Conservation (phyloP, 2,888 invertebrate species). For the Mythimna pallens region DNA sequence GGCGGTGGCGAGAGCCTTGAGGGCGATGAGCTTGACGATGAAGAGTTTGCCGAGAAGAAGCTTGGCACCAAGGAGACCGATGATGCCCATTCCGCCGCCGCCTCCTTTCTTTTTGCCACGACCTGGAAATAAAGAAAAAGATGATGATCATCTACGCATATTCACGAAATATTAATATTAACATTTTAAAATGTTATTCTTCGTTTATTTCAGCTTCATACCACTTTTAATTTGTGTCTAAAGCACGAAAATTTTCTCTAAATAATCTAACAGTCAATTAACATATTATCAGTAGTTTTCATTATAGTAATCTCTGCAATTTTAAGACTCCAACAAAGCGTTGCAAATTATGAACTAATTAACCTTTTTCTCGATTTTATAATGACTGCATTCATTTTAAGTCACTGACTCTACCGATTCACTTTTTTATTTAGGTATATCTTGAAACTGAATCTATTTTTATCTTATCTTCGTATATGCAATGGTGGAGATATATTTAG, state of each 20-base stretch:
- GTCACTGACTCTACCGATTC: slow-evolving; percentile 22
- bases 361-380: slow-evolving; percentile 33
- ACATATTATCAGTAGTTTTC: not conserved
- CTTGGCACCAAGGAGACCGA: slow-evolving; percentile 91
- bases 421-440: slow-evolving; percentile 31
- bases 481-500: too few species aligned
- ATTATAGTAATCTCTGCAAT: slow-evolving; percentile 4
- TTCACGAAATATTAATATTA: too few species aligned
- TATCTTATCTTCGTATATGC: not conserved
- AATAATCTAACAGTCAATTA: slow-evolving; percentile 14
- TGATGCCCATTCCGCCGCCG: slow-evolving; percentile 92
- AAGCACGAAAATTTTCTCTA: not conserved
- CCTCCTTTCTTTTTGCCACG: slow-evolving; percentile 93
- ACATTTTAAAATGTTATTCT: too few species aligned
- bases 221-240: not conserved
- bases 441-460: not conserved
- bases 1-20: slow-evolving; percentile 95
- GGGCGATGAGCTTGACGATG: slow-evolving; percentile 94
- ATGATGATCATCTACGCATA: not conserved
- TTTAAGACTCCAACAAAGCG: slow-evolving; percentile 21
- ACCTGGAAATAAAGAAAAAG: slow-evolving; percentile 83
- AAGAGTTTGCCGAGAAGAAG: slow-evolving; percentile 90
- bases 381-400: slow-evolving; percentile 34
- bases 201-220: too few species aligned
- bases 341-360: slow-evolving; percentile 21